Conservation (phyloP, 2,888 invertebrate genomes). For the Cyclophora albipunctata region DNA sequence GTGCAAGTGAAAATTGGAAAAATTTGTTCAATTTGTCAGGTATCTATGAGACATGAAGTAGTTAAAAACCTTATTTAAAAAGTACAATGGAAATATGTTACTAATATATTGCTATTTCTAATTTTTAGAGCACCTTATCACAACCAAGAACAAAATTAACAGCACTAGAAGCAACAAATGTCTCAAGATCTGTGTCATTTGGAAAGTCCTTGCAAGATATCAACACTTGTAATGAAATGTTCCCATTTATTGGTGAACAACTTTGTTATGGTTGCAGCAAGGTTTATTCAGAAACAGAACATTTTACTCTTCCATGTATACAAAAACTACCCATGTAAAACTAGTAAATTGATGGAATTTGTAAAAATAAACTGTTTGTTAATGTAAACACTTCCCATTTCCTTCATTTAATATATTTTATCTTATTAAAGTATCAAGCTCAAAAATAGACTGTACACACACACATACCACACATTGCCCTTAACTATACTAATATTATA, state of each 20-base stretch:
- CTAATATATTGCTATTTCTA: too few relatives aligned
- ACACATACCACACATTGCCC: too few relatives aligned
- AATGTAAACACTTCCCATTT: too few relatives aligned
- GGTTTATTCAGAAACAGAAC: conserved; percentile 44
- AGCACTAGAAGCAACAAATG: conserved; percentile 77
- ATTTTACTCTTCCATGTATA: conserved; percentile 22
- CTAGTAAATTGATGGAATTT: not conserved
- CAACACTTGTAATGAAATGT: conserved; percentile 30
- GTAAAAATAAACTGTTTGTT: too few relatives aligned
- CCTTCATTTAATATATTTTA: too few relatives aligned
- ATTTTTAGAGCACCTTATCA: too few relatives aligned
- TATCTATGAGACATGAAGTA: conserved; percentile 27
- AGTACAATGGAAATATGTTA: too few relatives aligned
- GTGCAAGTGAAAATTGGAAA: conserved; percentile 15
- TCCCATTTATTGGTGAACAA: conserved; percentile 42
- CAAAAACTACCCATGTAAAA: conserved; percentile 12
- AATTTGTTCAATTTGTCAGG: conserved; percentile 68
- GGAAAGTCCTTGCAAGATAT: conserved; percentile 16
- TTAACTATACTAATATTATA: too few relatives aligned
- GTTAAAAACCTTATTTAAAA: too few relatives aligned
- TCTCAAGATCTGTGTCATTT: conserved; percentile 68
- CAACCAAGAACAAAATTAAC: conserved; percentile 46
- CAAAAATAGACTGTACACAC: too few relatives aligned
- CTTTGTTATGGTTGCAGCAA: conserved; percentile 61
- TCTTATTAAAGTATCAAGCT: too few relatives aligned